These are phyloP conservation scores for Barypeithes pellucidus DNA, from an alignment of 2,888 invertebrate species.

Conservation along the genomic window DNA sequence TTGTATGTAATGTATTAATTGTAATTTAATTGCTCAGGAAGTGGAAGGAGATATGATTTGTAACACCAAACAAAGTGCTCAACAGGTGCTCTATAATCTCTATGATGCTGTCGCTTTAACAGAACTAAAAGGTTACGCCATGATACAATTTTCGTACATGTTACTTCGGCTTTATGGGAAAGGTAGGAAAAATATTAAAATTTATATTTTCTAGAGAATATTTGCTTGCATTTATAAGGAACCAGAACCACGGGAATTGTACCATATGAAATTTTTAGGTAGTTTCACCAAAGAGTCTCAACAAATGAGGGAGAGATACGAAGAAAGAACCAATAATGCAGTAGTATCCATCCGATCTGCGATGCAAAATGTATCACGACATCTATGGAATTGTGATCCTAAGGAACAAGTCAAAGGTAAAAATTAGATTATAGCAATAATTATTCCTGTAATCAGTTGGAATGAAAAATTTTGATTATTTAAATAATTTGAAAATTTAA, in stretches of 20 bases:
- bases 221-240: too few species aligned
- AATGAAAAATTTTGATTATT: too few species aligned
- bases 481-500: too few species aligned
- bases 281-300: constrained; percentile 85
- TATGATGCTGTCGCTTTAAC: constrained; percentile 87
- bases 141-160: constrained; percentile 94
- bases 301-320: constrained; percentile 78
- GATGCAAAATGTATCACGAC: constrained; percentile 79
- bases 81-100: constrained; percentile 86
- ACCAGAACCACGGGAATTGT: not conserved
- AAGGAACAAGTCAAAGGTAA: constrained; percentile 75
- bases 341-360: constrained; percentile 79
- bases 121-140: constrained; percentile 89
- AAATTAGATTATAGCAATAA: too few species aligned
- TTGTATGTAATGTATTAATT: not conserved
- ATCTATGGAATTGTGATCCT: constrained; percentile 87
- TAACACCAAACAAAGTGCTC: constrained; percentile 83
- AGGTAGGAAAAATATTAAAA: too few species aligned
- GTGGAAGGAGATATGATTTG: constrained; percentile 78
- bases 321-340: constrained; percentile 79
- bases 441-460: too few species aligned
- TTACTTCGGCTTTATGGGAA: constrained; percentile 83
- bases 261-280: constrained; percentile 71
- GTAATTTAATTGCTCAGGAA: constrained; percentile 74
- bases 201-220: constrained; percentile 19